These are phyloP conservation scores for Pollenia labialis DNA, from an alignment of 2,888 invertebrate genomes.

Conservation along the genomic window DNA sequence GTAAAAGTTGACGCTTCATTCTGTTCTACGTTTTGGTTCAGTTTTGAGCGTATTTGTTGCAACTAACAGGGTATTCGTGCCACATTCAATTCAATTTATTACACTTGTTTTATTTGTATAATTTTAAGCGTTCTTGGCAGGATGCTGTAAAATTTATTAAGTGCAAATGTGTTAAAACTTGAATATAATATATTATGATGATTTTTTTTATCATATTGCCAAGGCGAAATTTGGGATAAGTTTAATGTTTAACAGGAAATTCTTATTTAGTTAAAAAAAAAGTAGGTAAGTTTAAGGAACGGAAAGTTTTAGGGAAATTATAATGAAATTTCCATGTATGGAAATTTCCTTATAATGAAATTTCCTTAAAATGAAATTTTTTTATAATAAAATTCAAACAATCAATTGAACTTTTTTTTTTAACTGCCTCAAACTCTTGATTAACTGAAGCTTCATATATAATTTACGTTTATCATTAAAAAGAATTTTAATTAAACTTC, in stretches of 20 bases:
- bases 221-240: background rate
- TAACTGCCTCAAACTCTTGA: too few species aligned
- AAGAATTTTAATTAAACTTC: too few species aligned
- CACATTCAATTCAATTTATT: constrained; percentile 62
- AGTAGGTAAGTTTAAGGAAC: background rate
- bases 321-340: background rate
- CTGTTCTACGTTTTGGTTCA: background rate
- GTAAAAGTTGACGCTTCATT: constrained; percentile 63
- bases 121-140: constrained; percentile 37
- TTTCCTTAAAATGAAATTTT: too few species aligned
- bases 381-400: too few species aligned
- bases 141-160: constrained; percentile 67
- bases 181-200: constrained; percentile 36
- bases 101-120: constrained; percentile 38
- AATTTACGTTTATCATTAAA: too few species aligned
- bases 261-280: background rate
- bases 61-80: constrained; percentile 43
- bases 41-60: constrained; percentile 26
- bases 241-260: constrained; percentile 31
- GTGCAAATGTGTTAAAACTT: constrained; percentile 60
- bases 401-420: too few species aligned
- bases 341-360: background rate
- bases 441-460: too few species aligned
- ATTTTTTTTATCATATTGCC: background rate
- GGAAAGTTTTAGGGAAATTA: background rate